Conservation (phyloP, 1,140 invertebrate genomes). For the Nomia melanderi region DNA sequence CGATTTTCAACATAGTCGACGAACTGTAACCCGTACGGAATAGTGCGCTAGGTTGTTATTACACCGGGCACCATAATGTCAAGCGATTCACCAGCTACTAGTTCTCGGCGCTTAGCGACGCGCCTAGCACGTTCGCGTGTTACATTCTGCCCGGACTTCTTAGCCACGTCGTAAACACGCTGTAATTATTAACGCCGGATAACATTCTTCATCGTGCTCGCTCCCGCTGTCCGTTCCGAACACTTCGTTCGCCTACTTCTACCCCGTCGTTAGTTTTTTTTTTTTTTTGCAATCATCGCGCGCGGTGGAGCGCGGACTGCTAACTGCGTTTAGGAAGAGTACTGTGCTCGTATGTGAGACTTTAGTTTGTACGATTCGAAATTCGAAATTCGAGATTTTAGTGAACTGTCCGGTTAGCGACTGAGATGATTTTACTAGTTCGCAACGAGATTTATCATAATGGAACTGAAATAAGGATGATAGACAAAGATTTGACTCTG, state of each 20-base stretch:
- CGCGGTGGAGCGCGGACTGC: background rate
- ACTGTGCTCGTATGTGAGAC: background rate
- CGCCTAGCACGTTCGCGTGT: conserved; percentile 23
- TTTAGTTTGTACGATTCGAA: too few species aligned
- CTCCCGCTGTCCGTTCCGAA: conserved; percentile 19
- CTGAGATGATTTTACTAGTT: too few species aligned
- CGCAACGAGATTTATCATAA: too few species aligned
- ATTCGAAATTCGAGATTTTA: too few species aligned
- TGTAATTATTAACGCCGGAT: conserved; percentile 39
- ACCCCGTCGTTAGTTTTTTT: background rate
- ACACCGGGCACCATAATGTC: conserved; percentile 10
- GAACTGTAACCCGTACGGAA: conserved; percentile 6
- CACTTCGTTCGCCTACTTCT: background rate
- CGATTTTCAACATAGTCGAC: conserved; percentile 30
- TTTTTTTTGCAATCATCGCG: background rate
- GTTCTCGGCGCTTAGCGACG: background rate
- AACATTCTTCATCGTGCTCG: conserved; percentile 26
- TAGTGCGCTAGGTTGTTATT: conserved; percentile 17
- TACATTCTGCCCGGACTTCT: conserved; percentile 9
- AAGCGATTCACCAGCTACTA: background rate
- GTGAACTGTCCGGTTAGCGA: too few species aligned
- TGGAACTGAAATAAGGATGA: too few species aligned
- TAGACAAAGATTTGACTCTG: too few species aligned
- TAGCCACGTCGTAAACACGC: conserved; percentile 38
- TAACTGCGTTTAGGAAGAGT: too few species aligned